Conservation (phyloP, 2,797 vertebrate species). For the Mus minutoides region DNA sequence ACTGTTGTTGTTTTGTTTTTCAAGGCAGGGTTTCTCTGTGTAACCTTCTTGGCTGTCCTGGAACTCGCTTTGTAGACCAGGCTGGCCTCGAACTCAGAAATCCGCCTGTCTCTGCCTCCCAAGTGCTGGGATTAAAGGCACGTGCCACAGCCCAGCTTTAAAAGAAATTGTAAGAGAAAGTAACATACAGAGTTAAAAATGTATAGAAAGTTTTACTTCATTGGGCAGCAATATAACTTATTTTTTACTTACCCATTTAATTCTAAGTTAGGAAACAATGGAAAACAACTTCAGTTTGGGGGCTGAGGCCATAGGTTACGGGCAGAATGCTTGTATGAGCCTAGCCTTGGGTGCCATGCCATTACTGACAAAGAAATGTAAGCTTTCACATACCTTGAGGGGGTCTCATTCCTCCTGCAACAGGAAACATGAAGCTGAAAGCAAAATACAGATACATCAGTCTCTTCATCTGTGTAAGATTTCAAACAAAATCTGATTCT, state of each 20-base stretch:
- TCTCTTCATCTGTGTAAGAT: background rate
- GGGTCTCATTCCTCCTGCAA: conserved; percentile 93
- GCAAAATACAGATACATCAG: conserved; percentile 50
- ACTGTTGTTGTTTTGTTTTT: background rate
- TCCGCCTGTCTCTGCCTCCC: background rate
- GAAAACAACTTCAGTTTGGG: background rate
- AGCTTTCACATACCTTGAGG: conserved; percentile 92
- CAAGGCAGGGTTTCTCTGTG: background rate
- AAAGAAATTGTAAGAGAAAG: conserved; percentile 51
- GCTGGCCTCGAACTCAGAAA: background rate
- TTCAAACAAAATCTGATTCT: conserved; percentile 46
- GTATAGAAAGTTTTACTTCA: conserved; percentile 13
- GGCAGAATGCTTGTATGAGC: background rate
- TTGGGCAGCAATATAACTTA: conserved; percentile 32
- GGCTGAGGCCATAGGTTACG: background rate
- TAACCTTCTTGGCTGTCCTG: background rate
- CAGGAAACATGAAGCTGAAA: conserved; percentile 96
- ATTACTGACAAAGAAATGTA: background rate
- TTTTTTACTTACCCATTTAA: background rate
- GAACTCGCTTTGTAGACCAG: background rate
- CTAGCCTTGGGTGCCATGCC: background rate
- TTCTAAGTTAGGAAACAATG: conserved; percentile 52
- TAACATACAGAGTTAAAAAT: conserved; percentile 4
- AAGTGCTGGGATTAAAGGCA: background rate
- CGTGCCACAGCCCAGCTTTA: background rate